These are phyloP conservation scores for Poeciliopsis presidionis DNA, from an alignment of 2,797 vertebrate genomes.

Conservation along the genomic window DNA sequence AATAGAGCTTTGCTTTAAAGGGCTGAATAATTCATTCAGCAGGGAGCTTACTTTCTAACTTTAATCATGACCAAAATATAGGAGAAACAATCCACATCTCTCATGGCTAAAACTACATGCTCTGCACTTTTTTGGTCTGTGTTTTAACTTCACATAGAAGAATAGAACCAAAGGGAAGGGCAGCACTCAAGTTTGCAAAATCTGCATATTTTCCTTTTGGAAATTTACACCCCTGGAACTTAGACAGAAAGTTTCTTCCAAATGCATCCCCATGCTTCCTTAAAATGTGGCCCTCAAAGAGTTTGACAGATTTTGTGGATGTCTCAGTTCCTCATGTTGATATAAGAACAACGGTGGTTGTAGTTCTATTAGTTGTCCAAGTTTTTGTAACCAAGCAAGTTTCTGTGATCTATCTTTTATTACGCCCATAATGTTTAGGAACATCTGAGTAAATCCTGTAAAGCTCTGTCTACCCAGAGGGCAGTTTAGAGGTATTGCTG, in stretches of 20 bases:
- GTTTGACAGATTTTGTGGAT: background rate
- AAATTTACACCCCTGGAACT: background rate
- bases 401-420: background rate
- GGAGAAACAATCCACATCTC: conserved; percentile 15
- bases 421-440: background rate
- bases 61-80: conserved; percentile 2
- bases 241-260: background rate
- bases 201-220: background rate
- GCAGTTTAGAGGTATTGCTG: background rate
- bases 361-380: background rate
- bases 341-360: background rate
- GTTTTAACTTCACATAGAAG: background rate
- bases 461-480: background rate
- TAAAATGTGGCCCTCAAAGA: background rate
- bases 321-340: background rate
- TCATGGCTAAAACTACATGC: conserved; percentile 45
- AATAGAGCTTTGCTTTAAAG: background rate
- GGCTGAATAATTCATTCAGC: background rate
- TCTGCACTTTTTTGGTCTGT: background rate
- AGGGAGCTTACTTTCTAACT: background rate
- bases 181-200: background rate
- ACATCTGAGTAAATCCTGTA: background rate
- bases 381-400: background rate
- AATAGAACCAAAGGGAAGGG: background rate
- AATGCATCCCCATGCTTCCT: background rate